phyloP scores from a whole-genome alignment of 1,140 invertebrate genomes.

The Drosophila pseudoobscura region DNA sequence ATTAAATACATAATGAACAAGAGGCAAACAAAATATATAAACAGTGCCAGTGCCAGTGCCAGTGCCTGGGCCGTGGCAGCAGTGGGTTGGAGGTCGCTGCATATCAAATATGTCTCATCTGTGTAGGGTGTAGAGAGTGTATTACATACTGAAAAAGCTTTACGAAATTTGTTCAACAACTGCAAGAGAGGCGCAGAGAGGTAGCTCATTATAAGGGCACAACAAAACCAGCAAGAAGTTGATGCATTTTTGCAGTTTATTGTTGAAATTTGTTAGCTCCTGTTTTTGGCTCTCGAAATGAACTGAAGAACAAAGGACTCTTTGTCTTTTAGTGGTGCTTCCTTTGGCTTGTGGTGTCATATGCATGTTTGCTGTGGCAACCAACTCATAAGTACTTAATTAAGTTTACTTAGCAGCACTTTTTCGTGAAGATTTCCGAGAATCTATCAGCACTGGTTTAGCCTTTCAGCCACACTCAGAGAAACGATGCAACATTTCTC shows the following conservation, averaged over 20 bases:
- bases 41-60: constrained; percentile 1
- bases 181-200: background rate
- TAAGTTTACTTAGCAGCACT: constrained; percentile 12
- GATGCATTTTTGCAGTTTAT: constrained; percentile 13
- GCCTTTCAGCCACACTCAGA: no score
- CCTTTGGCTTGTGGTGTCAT: constrained; percentile 11
- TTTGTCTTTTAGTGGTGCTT: constrained; percentile 16
- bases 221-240: constrained; percentile 22
- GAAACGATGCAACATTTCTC: background rate
- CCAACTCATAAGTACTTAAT: constrained; percentile 21
- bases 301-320: constrained; percentile 37
- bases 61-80: constrained; percentile 1
- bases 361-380: constrained; percentile 7
- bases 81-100: constrained; percentile 19
- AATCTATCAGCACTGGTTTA: background rate
- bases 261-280: constrained; percentile 25
- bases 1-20: constrained; percentile 81
- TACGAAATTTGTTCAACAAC: constrained; percentile 55
- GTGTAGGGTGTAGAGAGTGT: constrained; percentile 3
- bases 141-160: constrained; percentile 26
- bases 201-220: constrained; percentile 49
- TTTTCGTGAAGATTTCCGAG: background rate
- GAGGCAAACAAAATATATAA: constrained; percentile 57
- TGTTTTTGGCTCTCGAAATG: constrained; percentile 28
- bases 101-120: constrained; percentile 48